Percentiles rank a stretch among this genome's conserved stretches.
phyloP scores from a whole-genome alignment of 2,888 invertebrate genomes.

The Athrips mouffetella region DNA sequence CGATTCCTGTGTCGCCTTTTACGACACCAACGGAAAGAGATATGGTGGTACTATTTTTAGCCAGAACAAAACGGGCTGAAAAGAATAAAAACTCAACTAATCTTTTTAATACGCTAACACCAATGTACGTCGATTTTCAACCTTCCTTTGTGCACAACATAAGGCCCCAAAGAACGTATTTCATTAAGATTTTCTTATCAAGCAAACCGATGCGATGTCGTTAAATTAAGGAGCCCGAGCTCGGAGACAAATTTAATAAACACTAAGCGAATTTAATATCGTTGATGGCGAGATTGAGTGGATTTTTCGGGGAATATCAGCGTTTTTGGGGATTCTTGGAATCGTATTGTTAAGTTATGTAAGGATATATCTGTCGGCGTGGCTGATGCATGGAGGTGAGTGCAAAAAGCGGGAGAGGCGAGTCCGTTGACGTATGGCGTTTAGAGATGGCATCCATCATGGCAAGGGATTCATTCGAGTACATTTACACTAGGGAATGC shows the following conservation, averaged over 20 bases:
- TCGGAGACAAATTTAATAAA: constrained; percentile 26
- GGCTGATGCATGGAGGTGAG: constrained; percentile 26
- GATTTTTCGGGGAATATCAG: too few relatives aligned
- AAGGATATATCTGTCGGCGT: constrained; percentile 25
- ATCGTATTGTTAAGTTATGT: constrained; percentile 27
- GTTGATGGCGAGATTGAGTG: constrained; percentile 17
- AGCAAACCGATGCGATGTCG: constrained; percentile 27
- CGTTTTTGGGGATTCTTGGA: constrained; percentile 12
- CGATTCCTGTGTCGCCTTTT: too few relatives aligned
- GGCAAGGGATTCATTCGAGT: constrained; percentile 4
- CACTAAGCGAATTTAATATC: constrained; percentile 18
- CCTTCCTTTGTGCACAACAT: too few relatives aligned
- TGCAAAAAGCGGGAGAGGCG: constrained; percentile 31
- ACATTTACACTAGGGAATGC: too few relatives aligned
- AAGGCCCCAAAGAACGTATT: constrained; percentile 45
- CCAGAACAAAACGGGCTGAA: too few relatives aligned
- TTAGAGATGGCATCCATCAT: constrained; percentile 42
- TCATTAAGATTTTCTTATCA: constrained; percentile 54
- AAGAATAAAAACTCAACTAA: too few relatives aligned
- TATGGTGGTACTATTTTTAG: too few relatives aligned
- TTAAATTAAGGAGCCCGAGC: constrained; percentile 15
- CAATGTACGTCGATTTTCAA: too few relatives aligned
- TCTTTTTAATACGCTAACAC: too few relatives aligned
- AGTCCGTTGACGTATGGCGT: constrained; percentile 40
- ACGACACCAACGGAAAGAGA: too few relatives aligned